phyloP scores from a whole-genome alignment of 2,797 vertebrate genomes.

The Nannoperca australis region DNA sequence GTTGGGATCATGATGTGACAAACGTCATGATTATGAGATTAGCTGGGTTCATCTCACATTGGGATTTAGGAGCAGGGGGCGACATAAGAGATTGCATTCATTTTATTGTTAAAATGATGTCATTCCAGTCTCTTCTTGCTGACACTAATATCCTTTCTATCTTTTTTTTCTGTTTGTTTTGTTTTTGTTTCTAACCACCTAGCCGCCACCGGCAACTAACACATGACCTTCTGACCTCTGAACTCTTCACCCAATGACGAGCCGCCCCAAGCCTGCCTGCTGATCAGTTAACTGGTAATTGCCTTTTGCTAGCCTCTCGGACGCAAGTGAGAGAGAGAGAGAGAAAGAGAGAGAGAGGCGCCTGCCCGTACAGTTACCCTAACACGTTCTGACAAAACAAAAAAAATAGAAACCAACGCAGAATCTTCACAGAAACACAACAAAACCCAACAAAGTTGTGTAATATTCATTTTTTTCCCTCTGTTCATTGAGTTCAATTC shows the following conservation, averaged over 20 bases:
- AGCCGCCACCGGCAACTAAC: constrained; percentile 99
- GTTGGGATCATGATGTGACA: constrained; percentile 68
- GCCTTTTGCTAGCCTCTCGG: constrained; percentile 99
- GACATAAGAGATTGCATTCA: constrained; percentile 86
- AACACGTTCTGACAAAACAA: constrained; percentile 88
- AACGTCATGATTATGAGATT: constrained; percentile 76
- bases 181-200: constrained; percentile 99
- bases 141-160: constrained; percentile 99
- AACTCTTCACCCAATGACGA: constrained; percentile 99
- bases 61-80: constrained; percentile 57
- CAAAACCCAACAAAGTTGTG: constrained; percentile 85
- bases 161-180: constrained; percentile 96
- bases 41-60: constrained; percentile 76
- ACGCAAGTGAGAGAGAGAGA: constrained; percentile 89
- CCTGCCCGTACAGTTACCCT: constrained; percentile 91
- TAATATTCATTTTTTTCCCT: constrained; percentile 87
- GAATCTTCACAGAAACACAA: constrained; percentile 85
- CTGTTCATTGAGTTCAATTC: constrained; percentile 82
- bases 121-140: constrained; percentile 94
- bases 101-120: constrained; percentile 92
- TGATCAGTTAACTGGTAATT: constrained; percentile 99
- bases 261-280: constrained; percentile 99
- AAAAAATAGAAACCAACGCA: constrained; percentile 72
- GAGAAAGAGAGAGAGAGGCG: constrained; percentile 89
- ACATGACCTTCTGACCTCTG: constrained; percentile 99